Base-by-base conservation (phyloP, 2,888 invertebrate species). In the Agrotis segetum region DNA sequence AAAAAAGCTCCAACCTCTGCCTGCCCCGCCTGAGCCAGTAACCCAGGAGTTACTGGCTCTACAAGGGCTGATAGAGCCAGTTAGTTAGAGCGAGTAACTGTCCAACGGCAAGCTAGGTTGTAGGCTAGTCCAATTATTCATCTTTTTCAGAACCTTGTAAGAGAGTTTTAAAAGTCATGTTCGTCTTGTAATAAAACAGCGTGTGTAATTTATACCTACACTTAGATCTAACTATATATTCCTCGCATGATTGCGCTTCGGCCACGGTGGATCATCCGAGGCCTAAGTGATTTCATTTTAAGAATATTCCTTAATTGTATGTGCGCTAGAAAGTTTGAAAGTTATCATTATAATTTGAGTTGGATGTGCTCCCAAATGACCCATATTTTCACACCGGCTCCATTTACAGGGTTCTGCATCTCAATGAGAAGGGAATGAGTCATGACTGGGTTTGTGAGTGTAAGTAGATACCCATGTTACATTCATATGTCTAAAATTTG, bases 211-310 rank as follows among this genome's bases (percentile, higher is more conserved):
- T 62, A 81, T 34, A 64, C 61, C 52, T n/a, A 47, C 61, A 69
- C 61, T 69, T 65, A 71, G 14, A 65, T 64, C 16, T 52, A 58
- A 50, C 49, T 71, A 58, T 62, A 73, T 73, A 52, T 65, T 71
- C 49, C 49, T 71, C 77, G 77, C 82, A 84, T 84, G 77, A 84
- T 73, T 65, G 49, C 66, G 44, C 29, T 67, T 77, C 63, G 17
- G 81, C 63, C 59, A 67, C 67, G 77, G 71, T 65, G 58, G n/a
- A 81, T 84, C 82, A 77, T 19, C 63, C 67, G 50, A 71, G 67
- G 71, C 77, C 70, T 74, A 74, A 47, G 46, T 34, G 56, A 17
- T 59, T 24, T 46, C 9, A 40, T 24, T 52, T 14, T 34, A 50
- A 44, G 49, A 72, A 61, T 9, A 11, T 6, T 47, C 40, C n/a